Evolutionary conservation across 2,113 vertebrate genomes (phyloP).

Genomic region (Myotis lucifugus): DNA sequence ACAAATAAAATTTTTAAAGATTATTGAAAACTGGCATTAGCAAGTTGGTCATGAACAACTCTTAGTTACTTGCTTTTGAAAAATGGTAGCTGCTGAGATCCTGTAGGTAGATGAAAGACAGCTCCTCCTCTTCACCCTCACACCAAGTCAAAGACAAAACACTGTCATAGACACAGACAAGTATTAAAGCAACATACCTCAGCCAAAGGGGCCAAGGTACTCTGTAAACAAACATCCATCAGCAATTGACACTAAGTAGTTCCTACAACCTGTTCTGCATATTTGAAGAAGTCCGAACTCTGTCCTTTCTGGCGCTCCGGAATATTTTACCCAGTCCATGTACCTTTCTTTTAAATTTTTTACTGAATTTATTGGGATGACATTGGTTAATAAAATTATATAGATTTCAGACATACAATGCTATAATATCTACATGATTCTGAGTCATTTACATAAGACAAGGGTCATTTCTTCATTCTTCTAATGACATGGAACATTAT

Average conservation of each 20-base stretch:
- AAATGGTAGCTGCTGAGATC: not conserved
- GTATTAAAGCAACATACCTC: not conserved
- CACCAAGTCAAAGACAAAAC: not conserved
- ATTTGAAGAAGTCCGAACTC: not conserved
- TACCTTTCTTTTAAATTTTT: not conserved
- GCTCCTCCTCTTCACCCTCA: not conserved
- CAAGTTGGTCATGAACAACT: not conserved
- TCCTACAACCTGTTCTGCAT: not conserved
- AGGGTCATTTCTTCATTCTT: constrained; percentile 23
- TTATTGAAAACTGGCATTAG: constrained; percentile 4
- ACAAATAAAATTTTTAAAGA: constrained; percentile 15
- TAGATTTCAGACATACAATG: not conserved
- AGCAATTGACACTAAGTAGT: not conserved
- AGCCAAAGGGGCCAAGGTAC: not conserved
- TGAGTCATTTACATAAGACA: not conserved
- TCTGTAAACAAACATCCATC: not conserved
- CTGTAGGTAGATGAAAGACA: not conserved
- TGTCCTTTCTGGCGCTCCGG: not conserved
- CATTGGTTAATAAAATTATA: not conserved
- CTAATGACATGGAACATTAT: not conserved
- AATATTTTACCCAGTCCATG: not conserved
- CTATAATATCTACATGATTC: not conserved
- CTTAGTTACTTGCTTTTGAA: not conserved
- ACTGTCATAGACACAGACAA: not conserved
- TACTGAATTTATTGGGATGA: not conserved